phyloP scores from a whole-genome alignment of 2,113 vertebrate species.

The Poicephalus meyeri region DNA sequence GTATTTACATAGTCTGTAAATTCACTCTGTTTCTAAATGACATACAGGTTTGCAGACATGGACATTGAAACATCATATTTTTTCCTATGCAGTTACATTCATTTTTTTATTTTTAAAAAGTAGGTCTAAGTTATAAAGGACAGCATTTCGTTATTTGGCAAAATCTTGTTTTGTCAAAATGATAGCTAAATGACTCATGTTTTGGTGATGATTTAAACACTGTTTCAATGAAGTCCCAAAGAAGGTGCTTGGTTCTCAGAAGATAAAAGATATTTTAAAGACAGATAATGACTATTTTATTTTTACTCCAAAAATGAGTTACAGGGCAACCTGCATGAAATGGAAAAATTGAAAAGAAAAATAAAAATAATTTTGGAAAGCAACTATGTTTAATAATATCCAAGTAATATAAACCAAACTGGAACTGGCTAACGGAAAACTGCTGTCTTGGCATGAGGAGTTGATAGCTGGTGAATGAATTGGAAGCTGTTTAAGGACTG shows the following conservation, averaged over 20 bases:
- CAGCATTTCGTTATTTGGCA: neutral
- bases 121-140: neutral
- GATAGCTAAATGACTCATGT: neutral
- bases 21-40: neutral
- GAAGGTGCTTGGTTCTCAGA: neutral
- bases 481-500: neutral
- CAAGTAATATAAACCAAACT: neutral
- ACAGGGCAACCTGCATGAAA: neutral
- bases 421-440: neutral
- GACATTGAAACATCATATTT: neutral
- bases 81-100: neutral
- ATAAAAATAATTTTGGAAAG: neutral
- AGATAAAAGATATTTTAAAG: neutral
- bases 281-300: neutral
- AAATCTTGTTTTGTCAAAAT: neutral
- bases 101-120: neutral
- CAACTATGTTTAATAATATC: neutral
- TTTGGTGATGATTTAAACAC: neutral
- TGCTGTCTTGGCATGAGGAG: neutral
- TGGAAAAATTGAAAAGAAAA: neutral
- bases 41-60: neutral
- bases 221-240: neutral
- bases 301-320: neutral
- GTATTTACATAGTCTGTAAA: neutral
- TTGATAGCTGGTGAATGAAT: neutral